Conservation (phyloP, 1,140 invertebrate species). For the Asobara japonica region DNA sequence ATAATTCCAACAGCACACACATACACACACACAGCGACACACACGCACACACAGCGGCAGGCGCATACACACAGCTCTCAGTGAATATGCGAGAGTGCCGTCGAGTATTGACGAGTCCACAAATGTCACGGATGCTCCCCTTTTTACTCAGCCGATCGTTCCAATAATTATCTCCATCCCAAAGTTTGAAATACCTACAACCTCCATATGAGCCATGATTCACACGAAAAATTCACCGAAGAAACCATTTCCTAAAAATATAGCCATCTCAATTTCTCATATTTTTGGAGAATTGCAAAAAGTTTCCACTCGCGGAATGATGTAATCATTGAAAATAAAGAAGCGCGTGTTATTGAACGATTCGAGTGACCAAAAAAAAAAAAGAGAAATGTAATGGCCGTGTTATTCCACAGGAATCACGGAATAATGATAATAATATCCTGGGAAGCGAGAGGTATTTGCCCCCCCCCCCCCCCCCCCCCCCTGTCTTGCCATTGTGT, state of each 20-base stretch:
- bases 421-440: not conserved
- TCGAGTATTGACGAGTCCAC: too few species aligned
- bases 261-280: not conserved
- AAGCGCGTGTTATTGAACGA: not conserved
- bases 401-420: not conserved
- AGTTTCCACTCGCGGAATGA: not conserved
- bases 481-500: too few species aligned
- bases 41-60: too few species aligned
- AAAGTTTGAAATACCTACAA: too few species aligned
- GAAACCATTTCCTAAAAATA: not conserved
- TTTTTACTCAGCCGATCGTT: too few species aligned
- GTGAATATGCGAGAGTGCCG: too few species aligned
- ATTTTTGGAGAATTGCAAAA: not conserved
- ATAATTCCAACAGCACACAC: too few species aligned
- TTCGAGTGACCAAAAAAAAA: not conserved
- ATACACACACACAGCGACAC: too few species aligned
- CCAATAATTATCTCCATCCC: too few species aligned
- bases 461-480: too few species aligned
- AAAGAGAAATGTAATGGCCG: not conserved
- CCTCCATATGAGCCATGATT: not conserved
- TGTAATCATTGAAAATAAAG: not conserved
- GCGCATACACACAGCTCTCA: too few species aligned
- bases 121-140: too few species aligned
- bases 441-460: not conserved
- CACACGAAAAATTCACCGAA: not conserved